Conservation (phyloP, 2,113 vertebrate genomes). For the Petroica traversi region DNA sequence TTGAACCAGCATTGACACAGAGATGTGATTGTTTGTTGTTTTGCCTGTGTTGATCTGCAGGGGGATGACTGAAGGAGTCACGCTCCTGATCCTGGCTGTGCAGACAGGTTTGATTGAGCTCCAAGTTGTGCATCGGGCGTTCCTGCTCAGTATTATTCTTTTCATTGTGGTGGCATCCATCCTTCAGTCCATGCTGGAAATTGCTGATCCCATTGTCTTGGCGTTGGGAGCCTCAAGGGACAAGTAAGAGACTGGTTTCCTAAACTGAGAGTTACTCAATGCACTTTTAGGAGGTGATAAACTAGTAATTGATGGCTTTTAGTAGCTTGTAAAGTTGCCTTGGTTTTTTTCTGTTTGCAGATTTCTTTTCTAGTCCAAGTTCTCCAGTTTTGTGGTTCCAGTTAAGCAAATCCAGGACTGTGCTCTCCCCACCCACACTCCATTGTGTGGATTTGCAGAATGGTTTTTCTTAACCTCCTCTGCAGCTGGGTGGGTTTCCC, state of each 20-base stretch:
- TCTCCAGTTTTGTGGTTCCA: background rate
- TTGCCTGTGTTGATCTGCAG: conserved; percentile 67
- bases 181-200: conserved; percentile 98
- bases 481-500: background rate
- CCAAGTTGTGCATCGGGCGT: conserved; percentile 95
- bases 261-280: conserved; percentile 18
- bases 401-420: background rate
- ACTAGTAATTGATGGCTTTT: conserved; percentile 5
- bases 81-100: conserved; percentile 91
- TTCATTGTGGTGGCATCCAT: conserved; percentile 98
- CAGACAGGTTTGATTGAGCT: conserved; percentile 97
- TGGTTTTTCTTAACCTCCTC: background rate
- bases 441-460: background rate
- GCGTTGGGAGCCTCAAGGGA: conserved; percentile 95
- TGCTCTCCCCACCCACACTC: background rate
- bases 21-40: background rate
- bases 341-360: background rate
- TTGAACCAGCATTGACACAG: background rate
- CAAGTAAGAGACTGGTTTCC: conserved; percentile 79
- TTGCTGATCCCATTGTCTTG: conserved; percentile 97
- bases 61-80: conserved; percentile 97
- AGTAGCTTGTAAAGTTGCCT: conserved; percentile 2
- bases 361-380: background rate
- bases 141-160: conserved; percentile 97
- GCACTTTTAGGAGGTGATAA: background rate